Evolutionary conservation across 2,797 vertebrate genomes (phyloP), one percentile per base, ranked within the genome.

Genomic region (Chaunax sp.): DNA sequence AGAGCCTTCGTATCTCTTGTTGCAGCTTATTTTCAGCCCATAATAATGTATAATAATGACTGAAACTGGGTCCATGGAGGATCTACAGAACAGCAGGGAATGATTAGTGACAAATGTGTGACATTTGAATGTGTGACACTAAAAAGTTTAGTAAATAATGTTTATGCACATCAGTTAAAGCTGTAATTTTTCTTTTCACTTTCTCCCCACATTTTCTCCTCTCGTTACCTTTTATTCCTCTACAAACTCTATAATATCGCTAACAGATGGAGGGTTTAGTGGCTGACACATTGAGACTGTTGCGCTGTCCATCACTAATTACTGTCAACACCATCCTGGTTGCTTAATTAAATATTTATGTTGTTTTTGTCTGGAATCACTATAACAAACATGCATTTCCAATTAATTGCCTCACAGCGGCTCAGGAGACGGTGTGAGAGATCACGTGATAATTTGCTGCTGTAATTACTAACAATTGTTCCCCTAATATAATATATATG

Each of bases 321-420:
- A n/a, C n/a, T n/a, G n/a, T n/a, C n/a, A n/a, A n/a, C n/a, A 52
- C 67, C 72, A 62, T 72, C 78, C 80, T 79, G 73, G 35, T 77
- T 50, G 65, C 77, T 64, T 80, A 63, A 88, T 89, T 77, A 87
- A 89, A 87, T 87, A 87, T 91, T 90, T 76, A 90, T 78, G 81
- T 79, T 72, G 44, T 89, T 85, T 86, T 81, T 59, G 70, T 80
- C 72, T 76, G 66, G 66, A 82, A 86, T 81, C 70, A 71, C 76
- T 83, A 71, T 75, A 78, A 87, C 78, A 82, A 89, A 89, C 75
- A 83, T 63, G 67, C 75, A 87, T 87, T 79, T 61, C 54, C 81
- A 87, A 90, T 89, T 66, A 87, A 88, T 87, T 69, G 72, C 68
- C 69, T 69, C 37, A 16, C 74, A 43, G 69, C 14, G 23, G 63